Evolutionary conservation across 35 echinoderm and acorn worm species (phyloP).

Genomic region (Heliocidaris tuberculata): DNA sequence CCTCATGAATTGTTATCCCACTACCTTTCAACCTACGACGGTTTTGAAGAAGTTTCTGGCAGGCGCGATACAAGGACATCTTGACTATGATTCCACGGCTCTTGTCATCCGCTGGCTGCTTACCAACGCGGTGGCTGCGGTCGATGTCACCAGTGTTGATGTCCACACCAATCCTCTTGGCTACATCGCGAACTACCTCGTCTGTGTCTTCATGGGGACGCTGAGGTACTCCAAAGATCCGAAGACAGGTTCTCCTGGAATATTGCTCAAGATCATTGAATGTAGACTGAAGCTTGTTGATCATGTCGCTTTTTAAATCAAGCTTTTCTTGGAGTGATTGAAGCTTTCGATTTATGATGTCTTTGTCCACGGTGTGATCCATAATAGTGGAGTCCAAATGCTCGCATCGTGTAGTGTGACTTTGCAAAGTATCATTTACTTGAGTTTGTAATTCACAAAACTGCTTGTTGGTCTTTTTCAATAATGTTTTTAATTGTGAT

Average conservation of each 20-base stretch:
- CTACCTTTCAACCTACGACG: conserved; percentile 15
- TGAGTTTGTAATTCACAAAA: not conserved
- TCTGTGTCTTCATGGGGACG: not conserved
- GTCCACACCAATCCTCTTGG: conserved; percentile 35
- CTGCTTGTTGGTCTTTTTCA: conserved; percentile 16
- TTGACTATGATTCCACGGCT: conserved; percentile 36
- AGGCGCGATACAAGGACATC: conserved; percentile 7
- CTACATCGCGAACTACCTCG: not conserved
- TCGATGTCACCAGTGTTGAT: conserved; percentile 27
- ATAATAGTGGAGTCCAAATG: not conserved
- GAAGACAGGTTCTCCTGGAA: not conserved
- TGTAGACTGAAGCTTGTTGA: not conserved
- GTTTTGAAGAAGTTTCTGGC: not conserved
- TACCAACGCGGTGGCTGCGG: conserved; percentile 45
- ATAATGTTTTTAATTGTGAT: not conserved
- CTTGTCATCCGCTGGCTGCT: not conserved
- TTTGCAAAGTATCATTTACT: not conserved
- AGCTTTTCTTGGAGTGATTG: not conserved
- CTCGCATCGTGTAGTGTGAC: not conserved
- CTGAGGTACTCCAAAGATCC: conserved; percentile 25
- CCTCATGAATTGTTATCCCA: conserved; percentile 40
- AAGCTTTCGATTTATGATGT: not conserved
- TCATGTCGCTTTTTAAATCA: not conserved
- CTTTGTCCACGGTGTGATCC: not conserved
- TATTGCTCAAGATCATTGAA: not conserved